Conservation (phyloP, 2,888 invertebrate genomes). For the Chloromyia formosa region DNA sequence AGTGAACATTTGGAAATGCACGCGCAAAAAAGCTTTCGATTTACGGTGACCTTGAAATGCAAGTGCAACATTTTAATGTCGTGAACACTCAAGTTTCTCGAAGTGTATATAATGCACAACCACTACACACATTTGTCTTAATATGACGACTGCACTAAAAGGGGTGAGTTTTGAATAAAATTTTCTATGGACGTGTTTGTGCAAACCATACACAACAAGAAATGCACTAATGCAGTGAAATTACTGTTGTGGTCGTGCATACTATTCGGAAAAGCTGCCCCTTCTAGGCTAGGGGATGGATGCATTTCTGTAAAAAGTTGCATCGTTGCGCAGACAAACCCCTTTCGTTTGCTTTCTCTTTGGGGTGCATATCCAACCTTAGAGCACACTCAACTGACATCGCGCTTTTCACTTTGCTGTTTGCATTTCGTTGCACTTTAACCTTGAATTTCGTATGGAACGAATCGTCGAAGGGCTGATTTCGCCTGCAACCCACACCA, state of each 20-base stretch:
- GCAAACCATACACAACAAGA: no score
- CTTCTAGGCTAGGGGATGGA: background rate
- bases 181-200: background rate
- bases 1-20: background rate
- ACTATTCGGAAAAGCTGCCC: background rate
- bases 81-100: conserved; percentile 1
- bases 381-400: background rate
- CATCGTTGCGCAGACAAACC: no score
- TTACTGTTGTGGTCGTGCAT: no score
- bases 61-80: conserved; percentile 23
- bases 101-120: background rate
- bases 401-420: background rate
- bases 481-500: background rate
- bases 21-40: conserved; percentile 39
- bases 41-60: conserved; percentile 40
- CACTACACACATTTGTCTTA: no score
- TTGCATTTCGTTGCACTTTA: conserved; percentile 63
- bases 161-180: background rate
- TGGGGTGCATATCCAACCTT: background rate
- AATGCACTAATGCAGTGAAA: no score
- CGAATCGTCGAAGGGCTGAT: conserved; percentile 27
- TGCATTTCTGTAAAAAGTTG: background rate
- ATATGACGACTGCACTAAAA: no score
- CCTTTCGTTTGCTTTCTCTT: no score
- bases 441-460: conserved; percentile 59